A percentile compares a stretch with the other conserved stretches of the same genome.
phyloP scores from a whole-genome alignment of 1,140 invertebrate species.

The Catajapyx aquilonaris region DNA sequence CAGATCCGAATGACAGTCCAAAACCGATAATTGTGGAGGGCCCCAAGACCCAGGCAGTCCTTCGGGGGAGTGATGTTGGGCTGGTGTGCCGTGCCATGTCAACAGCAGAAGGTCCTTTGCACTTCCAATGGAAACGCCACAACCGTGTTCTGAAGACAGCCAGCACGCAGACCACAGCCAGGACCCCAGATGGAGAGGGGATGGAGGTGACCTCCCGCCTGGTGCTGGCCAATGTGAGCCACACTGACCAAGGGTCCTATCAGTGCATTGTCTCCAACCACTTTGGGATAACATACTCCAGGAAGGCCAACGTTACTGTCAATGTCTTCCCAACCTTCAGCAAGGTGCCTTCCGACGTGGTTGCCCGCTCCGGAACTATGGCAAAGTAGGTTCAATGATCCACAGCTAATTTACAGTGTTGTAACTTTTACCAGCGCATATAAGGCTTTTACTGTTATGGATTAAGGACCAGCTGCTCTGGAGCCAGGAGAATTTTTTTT shows the following conservation, averaged over 20 bases:
- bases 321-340: slow-evolving; percentile 71
- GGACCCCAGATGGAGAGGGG: slow-evolving; percentile 12
- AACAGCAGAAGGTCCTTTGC: slow-evolving; percentile 35
- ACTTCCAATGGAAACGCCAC: slow-evolving; percentile 74
- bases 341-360: slow-evolving; percentile 65
- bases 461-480: no score
- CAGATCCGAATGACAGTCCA: slow-evolving; percentile 42
- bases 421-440: no score
- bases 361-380: slow-evolving; percentile 61
- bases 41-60: slow-evolving; percentile 53
- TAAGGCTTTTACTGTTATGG: no score
- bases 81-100: slow-evolving; percentile 56
- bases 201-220: slow-evolving; percentile 34
- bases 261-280: slow-evolving; percentile 81
- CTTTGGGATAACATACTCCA: slow-evolving; percentile 75
- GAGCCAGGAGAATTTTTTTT: no score
- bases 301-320: slow-evolving; percentile 64
- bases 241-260: slow-evolving; percentile 63
- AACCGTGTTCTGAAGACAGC: slow-evolving; percentile 40
- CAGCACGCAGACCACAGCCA: slow-evolving; percentile 14
- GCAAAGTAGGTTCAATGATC: no score
- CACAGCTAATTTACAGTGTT: no score
- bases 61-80: slow-evolving; percentile 63
- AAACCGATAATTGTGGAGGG: slow-evolving; percentile 66
- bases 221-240: slow-evolving; percentile 43